Evolutionary conservation across 2,797 vertebrate genomes (phyloP).

Genomic region (Microctenopoma steveboyesi): DNA sequence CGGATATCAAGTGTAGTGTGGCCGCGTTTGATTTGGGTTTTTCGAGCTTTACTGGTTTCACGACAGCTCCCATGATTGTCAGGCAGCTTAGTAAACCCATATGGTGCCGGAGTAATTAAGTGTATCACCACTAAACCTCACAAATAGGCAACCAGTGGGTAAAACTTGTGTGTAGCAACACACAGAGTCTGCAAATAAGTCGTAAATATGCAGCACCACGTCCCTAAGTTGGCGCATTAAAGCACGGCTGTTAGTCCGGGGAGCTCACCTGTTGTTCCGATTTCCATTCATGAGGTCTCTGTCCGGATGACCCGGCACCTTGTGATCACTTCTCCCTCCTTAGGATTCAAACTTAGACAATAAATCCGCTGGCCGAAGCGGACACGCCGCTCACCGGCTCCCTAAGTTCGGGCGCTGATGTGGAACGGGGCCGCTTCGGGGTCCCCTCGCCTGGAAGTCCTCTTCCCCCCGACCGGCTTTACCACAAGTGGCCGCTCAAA

Average conservation of each 20-base stretch:
- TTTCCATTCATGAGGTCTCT: slow-evolving; percentile 98
- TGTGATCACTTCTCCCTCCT: slow-evolving; percentile 45
- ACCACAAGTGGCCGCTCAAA: slow-evolving; percentile 51
- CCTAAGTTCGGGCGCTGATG: slow-evolving; percentile 50
- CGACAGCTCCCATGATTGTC: neutral
- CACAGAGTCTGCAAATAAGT: slow-evolving; percentile 29
- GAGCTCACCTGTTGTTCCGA: slow-evolving; percentile 93
- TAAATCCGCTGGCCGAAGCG: neutral
- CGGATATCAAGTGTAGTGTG: neutral
- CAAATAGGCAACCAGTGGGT: neutral
- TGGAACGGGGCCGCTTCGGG: slow-evolving; percentile 69
- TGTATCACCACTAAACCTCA: neutral
- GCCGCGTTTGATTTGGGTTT: neutral
- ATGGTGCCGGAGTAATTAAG: neutral
- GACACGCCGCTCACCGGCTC: slow-evolving; percentile 14
- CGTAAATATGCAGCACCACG: slow-evolving; percentile 22
- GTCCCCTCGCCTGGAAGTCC: slow-evolving; percentile 55
- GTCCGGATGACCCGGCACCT: slow-evolving; percentile 82
- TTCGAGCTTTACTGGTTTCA: neutral
- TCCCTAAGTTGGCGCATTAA: slow-evolving; percentile 11
- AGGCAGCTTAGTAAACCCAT: neutral
- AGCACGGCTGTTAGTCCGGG: slow-evolving; percentile 10
- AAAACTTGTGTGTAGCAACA: neutral
- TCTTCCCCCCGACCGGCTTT: slow-evolving; percentile 14
- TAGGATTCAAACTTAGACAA: neutral